Evolutionary conservation across 2,888 invertebrate genomes (phyloP).

Genomic region (Eupithecia centaureata): DNA sequence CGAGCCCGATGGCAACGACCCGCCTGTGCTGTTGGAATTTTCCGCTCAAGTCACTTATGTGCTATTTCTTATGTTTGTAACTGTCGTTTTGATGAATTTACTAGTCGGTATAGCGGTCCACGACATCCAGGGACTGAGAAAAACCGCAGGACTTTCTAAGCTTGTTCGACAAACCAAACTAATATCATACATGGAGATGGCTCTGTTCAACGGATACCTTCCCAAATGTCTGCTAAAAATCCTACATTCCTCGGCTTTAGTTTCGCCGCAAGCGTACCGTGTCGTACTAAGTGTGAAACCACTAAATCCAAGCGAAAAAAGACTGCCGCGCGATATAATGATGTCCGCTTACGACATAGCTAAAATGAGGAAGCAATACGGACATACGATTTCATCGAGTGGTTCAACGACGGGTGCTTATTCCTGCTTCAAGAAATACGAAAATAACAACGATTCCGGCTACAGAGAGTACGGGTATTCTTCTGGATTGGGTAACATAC

Average conservation of each 20-base stretch:
- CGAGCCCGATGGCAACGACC: conserved; percentile 90
- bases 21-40: conserved; percentile 89
- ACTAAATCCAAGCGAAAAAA: conserved; percentile 91
- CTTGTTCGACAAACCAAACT: conserved; percentile 93
- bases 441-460: conserved; percentile 83
- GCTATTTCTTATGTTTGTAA: conserved; percentile 91
- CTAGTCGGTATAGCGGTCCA: conserved; percentile 94
- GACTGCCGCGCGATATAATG: conserved; percentile 90
- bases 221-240: conserved; percentile 90
- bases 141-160: conserved; percentile 93
- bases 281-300: conserved; percentile 93
- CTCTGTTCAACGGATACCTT: conserved; percentile 90
- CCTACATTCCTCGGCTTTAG: conserved; percentile 90
- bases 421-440: conserved; percentile 86
- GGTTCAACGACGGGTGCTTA: conserved; percentile 86
- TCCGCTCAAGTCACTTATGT: conserved; percentile 93
- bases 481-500: conserved; percentile 83
- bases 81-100: conserved; percentile 93
- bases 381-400: conserved; percentile 87
- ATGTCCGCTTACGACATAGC: conserved; percentile 92
- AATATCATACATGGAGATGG: conserved; percentile 93
- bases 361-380: conserved; percentile 87
- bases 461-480: conserved; percentile 83
- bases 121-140: conserved; percentile 93
- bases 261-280: conserved; percentile 91